Base-by-base conservation (phyloP, 64 coral and sea anemone genomes). In the Catalaphyllia jardinei region DNA sequence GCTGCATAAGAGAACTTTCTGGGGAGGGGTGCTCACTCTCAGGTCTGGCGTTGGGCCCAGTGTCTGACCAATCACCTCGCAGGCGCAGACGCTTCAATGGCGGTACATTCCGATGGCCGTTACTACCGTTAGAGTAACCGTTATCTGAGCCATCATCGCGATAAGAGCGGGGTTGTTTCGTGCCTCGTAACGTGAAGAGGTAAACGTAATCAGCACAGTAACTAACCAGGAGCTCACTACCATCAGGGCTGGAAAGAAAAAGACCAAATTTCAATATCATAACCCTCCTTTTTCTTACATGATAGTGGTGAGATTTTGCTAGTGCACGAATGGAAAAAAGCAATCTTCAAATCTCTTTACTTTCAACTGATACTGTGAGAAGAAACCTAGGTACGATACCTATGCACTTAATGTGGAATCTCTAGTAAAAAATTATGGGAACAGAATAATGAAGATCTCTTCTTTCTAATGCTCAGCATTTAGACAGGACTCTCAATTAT, bases 181-280 rank as follows among this genome's bases (percentile, higher is more conserved):
- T 84, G 22, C 94, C 91, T 30, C 79, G 25, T 64, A 93, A 49
- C 35, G 89, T 83, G 9, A 99, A 99, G 24, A 99, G 73, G 39
- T 99, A 99, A 8, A 99, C 85, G 60, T 99, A 95, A 71, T 99
- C 97, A 14, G 97, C 88, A 72, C 97, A 99, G 78, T 93, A 99
- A 60, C 97, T 99, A 0, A 93, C 97, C 15, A 99, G 88, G 15
- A 99, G 94, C 27, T 95, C 94, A 50, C 94, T 83, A 17, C 97
- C 97, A 72, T 99, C 91, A 54, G 79, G 79, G 79, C 97, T 99
- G 79, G 25, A 91, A 87, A 79, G 11, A 54, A 88, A 67, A 33
- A 91, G 22, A 31, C 39, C 20, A 77, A 7, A 72, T 17, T 22
- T 71, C 64, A 62, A 27, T n/a, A 9, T 49, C 27, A 50, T 25